Evolutionary conservation across 2,888 invertebrate genomes (phyloP), one percentile per base, ranked within the genome.

Genomic region (Machimus atricapillus): DNA sequence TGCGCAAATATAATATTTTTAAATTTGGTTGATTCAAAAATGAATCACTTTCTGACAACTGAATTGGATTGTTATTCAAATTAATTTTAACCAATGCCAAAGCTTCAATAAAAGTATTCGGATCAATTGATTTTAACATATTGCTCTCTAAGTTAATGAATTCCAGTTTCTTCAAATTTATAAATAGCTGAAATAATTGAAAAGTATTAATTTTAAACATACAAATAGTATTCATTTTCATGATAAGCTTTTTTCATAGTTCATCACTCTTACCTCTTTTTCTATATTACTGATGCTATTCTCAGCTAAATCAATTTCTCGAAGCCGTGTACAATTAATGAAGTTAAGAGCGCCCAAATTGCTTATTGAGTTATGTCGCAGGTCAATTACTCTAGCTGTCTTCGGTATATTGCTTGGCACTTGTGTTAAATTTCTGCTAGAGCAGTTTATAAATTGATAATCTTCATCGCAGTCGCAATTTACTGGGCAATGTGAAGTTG

Each of bases 351-450:
- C 88, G 76, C 90, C 90, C 87, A 93, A 87, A 88, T 91, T 89
- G 19, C 88, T 89, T 85, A 93, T 92, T 43, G 89, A 89, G 90
- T 93, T 93, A 86, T 91, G 88, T 88, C 92, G 92, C 89, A 93
- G 90, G 89, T 92, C 91, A 89, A 93, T 89, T 56, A 91, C 90
- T 73, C 90, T 88, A 19, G 90, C 91, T 88, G 90, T 91, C 83
- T 89, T 89, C 14, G 93, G 92, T 88, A 93, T 87, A 89, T 91
- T 90, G 76, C 91, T 89, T 40, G 94, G 94, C 83, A 94, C 91
- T 89, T 93, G 93, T 23, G 93, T 93, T 86, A 94, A 91, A 52
- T 91, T 92, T 87, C 92, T 92, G 89, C 93, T 92, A 12, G 93
- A 92, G 90, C 94, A 95, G 90, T 94, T 93, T 78, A 92, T 89